phyloP scores from a whole-genome alignment of 2,113 vertebrate species.

The Antechinus stuartii region DNA sequence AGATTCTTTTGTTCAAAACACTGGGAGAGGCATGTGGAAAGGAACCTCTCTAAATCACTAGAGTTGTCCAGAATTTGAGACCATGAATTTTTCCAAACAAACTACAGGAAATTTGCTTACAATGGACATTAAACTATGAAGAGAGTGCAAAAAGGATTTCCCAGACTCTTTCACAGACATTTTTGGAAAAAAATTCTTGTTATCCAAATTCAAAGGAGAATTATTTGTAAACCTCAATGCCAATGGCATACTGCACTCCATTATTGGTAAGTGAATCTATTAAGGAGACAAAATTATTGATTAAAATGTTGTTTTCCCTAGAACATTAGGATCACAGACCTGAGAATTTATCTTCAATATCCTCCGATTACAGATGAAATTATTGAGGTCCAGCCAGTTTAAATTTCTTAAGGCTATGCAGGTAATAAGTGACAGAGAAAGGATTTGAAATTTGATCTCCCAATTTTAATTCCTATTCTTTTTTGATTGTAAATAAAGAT shows the following conservation, averaged over 20 bases:
- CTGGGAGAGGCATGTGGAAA: background rate
- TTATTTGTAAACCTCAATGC: background rate
- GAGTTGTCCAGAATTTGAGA: background rate
- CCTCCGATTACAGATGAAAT: background rate
- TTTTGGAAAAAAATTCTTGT: background rate
- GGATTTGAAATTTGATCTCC: background rate
- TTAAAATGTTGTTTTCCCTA: background rate
- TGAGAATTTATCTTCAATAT: background rate
- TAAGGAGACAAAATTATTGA: slow-evolving; percentile 1
- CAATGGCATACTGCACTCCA: background rate
- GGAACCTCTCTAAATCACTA: background rate
- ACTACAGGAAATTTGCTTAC: background rate
- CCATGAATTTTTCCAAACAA: background rate
- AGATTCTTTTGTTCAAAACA: background rate
- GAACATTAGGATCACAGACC: background rate
- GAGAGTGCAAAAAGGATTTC: background rate
- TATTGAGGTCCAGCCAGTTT: background rate
- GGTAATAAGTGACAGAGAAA: background rate
- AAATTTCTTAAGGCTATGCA: background rate
- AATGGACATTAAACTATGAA: background rate
- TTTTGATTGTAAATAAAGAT: background rate
- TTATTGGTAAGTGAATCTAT: background rate
- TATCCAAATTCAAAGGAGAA: background rate
- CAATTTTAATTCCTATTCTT: background rate
- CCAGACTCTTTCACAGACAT: background rate